phyloP scores from a whole-genome alignment of 2,113 vertebrate genomes.

The Apodemus speciosus region DNA sequence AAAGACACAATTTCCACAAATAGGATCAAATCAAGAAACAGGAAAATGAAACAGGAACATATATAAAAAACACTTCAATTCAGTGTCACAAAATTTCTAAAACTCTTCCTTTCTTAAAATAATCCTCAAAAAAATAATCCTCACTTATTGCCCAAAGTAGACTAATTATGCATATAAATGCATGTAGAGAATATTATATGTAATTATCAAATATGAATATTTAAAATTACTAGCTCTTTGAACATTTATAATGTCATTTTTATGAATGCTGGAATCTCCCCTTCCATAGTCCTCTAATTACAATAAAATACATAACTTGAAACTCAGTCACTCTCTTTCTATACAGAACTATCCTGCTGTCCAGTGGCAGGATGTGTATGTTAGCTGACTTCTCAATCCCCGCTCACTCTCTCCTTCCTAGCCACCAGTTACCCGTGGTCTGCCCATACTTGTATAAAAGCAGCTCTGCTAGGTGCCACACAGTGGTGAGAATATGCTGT shows the following conservation, averaged over 20 bases:
- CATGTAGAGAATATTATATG: not conserved
- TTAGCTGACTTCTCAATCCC: not conserved
- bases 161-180: not conserved
- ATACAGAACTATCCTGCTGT: not conserved
- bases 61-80: not conserved
- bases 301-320: not conserved
- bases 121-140: too few relatives aligned
- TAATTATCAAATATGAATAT: not conserved
- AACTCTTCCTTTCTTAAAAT: not conserved
- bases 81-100: not conserved
- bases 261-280: not conserved
- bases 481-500: not conserved
- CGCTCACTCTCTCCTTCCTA: not conserved
- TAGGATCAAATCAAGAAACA: not conserved
- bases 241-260: not conserved
- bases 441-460: not conserved
- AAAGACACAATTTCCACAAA: not conserved
- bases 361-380: not conserved
- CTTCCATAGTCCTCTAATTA: not conserved
- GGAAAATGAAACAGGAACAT: not conserved
- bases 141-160: not conserved
- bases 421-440: not conserved
- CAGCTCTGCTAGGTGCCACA: not conserved
- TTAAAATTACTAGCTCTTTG: not conserved
- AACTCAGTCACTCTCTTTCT: not conserved